A percentile compares a stretch with the other conserved stretches of the same genome.
Conservation (phyloP, 2,888 invertebrate genomes). For the Heliothis peltigera region DNA sequence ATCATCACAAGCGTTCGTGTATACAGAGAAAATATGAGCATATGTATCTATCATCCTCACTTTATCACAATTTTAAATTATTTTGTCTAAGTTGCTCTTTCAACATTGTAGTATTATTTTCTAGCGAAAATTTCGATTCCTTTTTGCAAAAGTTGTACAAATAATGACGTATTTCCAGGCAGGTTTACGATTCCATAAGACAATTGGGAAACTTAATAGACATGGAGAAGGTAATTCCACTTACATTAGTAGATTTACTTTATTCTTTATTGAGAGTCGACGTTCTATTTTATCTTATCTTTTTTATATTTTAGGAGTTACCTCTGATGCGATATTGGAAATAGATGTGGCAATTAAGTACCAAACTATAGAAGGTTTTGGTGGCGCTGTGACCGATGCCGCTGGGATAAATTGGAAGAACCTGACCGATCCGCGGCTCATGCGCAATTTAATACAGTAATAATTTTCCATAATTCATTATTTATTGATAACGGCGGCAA, state of each 20-base stretch:
- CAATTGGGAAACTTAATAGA: neutral
- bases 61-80: too few species aligned
- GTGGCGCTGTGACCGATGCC: constrained; percentile 94
- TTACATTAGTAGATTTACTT: neutral
- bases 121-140: too few species aligned
- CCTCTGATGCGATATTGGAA: constrained; percentile 25
- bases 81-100: too few species aligned
- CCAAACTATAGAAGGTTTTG: constrained; percentile 94
- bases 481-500: too few species aligned
- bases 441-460: constrained; percentile 66
- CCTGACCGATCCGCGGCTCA: constrained; percentile 81
- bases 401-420: constrained; percentile 91
- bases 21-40: too few species aligned
- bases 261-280: neutral
- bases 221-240: constrained; percentile 23
- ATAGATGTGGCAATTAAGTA: constrained; percentile 68
- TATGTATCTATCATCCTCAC: too few species aligned
- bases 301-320: constrained; percentile 2
- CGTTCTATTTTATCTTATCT: neutral
- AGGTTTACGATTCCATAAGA: constrained; percentile 76
- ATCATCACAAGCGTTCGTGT: too few species aligned
- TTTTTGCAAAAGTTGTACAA: too few species aligned
- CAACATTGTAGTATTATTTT: too few species aligned
- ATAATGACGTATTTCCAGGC: constrained; percentile 42
- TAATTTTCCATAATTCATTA: neutral